Base-by-base conservation (phyloP, 2,797 vertebrate species). In the Rousettus madagascariensis region DNA sequence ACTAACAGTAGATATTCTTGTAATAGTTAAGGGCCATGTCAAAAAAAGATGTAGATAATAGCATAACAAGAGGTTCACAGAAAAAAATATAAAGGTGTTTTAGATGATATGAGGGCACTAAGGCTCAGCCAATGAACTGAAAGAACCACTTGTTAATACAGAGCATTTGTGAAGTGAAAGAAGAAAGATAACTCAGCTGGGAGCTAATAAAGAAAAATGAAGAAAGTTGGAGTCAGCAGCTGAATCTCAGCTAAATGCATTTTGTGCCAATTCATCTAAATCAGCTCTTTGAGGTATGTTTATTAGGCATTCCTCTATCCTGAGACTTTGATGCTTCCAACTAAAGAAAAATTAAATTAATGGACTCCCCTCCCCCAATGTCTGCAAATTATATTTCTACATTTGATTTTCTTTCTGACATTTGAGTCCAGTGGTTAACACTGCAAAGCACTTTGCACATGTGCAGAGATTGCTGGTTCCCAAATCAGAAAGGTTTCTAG, bases 341-440 rank as follows among this genome's bases (percentile, higher is more conserved):
- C 61, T 51, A 78, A 92, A 94, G 87, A 88, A 95, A 93, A 95
- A 49, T 94, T 95, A 97, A 87, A 97, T 96, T 90, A 96, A 97
- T 87, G 66, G 71, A 71, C 8, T 10, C 46, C 28, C 33, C 22
- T 38, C 90, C 13, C 38, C 28, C 41, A 92, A 89, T 90, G 26
- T 43, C 93, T 93, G 5, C 74, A 92, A 90, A 97, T 63, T 90
- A 28, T 74, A 92, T 93, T 88, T 94, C 59, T 96, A 88, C 22
- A 82, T 33, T 80, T 3, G 6, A n/a, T 77, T 90, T 91, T 85
- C 65, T 33, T 7, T 0, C 49, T 95, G 92, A 95, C 55, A 77
- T 86, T 9, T 41, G 63, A 88, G 53, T 75, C 41, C 63, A 79
- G 4, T 55, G 28, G 51, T 90, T 95, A 88, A 83, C 9, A 61